Conservation (phyloP, 2,113 vertebrate genomes). For the Pygoscelis antarcticus region DNA sequence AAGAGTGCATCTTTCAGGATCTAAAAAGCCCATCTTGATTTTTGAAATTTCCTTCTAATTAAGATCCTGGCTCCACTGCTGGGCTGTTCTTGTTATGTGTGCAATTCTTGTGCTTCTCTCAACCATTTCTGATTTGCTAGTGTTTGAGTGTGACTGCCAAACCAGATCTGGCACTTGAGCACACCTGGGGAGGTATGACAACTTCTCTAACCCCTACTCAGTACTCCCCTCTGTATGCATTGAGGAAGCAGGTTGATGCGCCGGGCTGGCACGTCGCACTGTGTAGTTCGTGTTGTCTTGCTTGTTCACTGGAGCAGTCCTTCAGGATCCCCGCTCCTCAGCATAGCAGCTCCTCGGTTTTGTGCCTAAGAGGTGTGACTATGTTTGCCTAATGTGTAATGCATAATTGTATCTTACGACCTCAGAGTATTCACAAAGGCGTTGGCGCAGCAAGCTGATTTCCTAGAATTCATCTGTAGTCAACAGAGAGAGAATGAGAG, state of each 20-base stretch:
- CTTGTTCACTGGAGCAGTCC: background rate
- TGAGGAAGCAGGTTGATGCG: background rate
- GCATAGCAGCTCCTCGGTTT: background rate
- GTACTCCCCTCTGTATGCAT: background rate
- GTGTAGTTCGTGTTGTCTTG: background rate
- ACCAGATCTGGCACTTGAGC: background rate
- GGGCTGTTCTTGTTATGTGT: rapidly evolving
- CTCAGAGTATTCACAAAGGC: background rate
- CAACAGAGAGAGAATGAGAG: background rate
- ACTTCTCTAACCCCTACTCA: background rate
- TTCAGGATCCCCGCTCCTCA: background rate
- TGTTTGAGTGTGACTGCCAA: background rate
- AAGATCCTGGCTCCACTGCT: background rate
- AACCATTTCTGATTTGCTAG: background rate
- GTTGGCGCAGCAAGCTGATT: background rate
- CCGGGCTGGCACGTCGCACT: rapidly evolving
- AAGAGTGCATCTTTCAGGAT: background rate
- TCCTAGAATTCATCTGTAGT: background rate
- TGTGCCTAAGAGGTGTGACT: background rate
- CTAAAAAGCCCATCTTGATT: background rate
- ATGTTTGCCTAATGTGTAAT: background rate
- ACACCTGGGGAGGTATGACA: background rate
- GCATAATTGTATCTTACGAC: background rate
- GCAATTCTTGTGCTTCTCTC: background rate
- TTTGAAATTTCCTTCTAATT: background rate